Evolutionary conservation across 2,113 vertebrate genomes (phyloP).

Genomic region (Nerophis lumbriciformis): DNA sequence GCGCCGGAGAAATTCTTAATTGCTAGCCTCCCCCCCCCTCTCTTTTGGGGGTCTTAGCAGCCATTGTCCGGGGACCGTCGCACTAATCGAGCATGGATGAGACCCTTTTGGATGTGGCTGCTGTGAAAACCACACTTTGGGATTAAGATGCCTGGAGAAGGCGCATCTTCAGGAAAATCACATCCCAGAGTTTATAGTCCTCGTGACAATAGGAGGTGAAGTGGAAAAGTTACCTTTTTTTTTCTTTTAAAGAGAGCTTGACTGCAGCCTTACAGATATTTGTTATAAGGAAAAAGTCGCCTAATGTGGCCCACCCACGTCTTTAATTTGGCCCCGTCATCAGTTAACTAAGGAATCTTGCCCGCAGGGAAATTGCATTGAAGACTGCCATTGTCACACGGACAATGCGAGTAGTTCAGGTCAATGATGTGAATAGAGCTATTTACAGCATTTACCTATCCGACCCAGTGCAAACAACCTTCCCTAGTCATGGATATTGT

Average conservation of each 20-base stretch:
- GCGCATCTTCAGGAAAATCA: slow-evolving; percentile 30
- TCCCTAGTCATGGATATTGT: too few relatives aligned
- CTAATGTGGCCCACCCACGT: too few relatives aligned
- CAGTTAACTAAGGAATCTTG: too few relatives aligned
- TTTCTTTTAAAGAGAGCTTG: slow-evolving; percentile 18
- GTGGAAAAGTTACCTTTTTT: slow-evolving; percentile 11
- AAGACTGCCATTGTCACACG: too few relatives aligned
- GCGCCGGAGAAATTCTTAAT: slow-evolving; percentile 60
- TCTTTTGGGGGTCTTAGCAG: slow-evolving; percentile 29
- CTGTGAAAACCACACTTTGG: slow-evolving; percentile 43
- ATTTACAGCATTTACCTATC: too few relatives aligned
- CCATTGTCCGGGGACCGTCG: slow-evolving; percentile 61
- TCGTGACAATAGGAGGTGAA: slow-evolving; percentile 24
- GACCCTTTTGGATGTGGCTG: slow-evolving; percentile 49
- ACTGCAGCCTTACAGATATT: background rate
- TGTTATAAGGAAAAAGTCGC: too few relatives aligned
- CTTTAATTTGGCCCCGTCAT: too few relatives aligned
- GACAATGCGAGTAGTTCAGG: too few relatives aligned
- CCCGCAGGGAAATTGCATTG: too few relatives aligned
- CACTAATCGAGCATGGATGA: slow-evolving; percentile 63
- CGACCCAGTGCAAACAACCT: too few relatives aligned
- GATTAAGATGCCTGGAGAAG: slow-evolving; percentile 23
- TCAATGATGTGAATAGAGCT: too few relatives aligned
- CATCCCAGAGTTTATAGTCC: slow-evolving; percentile 10
- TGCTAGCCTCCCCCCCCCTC: slow-evolving; percentile 41